phyloP scores from a whole-genome alignment of 2,888 invertebrate species.

The Eupithecia vulgata region DNA sequence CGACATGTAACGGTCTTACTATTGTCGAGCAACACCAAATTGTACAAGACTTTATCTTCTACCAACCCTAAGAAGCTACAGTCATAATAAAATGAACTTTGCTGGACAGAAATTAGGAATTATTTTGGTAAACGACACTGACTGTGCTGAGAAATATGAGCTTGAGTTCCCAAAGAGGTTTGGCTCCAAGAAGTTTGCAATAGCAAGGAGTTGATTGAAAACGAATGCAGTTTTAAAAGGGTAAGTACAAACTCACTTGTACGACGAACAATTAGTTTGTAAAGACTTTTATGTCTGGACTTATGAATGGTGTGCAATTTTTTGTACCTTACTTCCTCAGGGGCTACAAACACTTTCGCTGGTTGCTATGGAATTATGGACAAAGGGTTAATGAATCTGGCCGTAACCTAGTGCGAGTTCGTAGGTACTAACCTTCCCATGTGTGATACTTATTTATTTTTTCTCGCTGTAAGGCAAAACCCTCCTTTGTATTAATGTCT shows the following conservation, averaged over 20 bases:
- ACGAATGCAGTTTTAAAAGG: slow-evolving; percentile 75
- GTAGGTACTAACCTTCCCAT: background rate
- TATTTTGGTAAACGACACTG: slow-evolving; percentile 22
- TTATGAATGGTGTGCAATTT: slow-evolving; percentile 45
- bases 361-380: slow-evolving; percentile 31
- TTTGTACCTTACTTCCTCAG: slow-evolving; percentile 28
- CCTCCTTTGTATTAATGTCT: background rate
- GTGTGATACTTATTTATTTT: background rate
- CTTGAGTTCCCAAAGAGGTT: slow-evolving; percentile 13
- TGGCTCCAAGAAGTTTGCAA: slow-evolving; percentile 44
- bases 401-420: background rate
- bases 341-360: slow-evolving; percentile 40
- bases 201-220: slow-evolving; percentile 72
- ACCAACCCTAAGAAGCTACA: slow-evolving; percentile 31
- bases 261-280: slow-evolving; percentile 72
- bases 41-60: slow-evolving; percentile 63
- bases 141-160: slow-evolving; percentile 22
- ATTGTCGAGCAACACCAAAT: slow-evolving; percentile 54
- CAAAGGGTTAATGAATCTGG: slow-evolving; percentile 1
- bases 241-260: slow-evolving; percentile 64
- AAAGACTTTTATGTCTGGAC: slow-evolving; percentile 73
- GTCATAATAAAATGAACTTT: slow-evolving; percentile 8
- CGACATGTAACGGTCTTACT: slow-evolving; percentile 71
- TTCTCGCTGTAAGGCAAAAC: background rate
- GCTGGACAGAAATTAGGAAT: background rate